Conservation (phyloP, 1,140 invertebrate species). For the Myzus persicae region DNA sequence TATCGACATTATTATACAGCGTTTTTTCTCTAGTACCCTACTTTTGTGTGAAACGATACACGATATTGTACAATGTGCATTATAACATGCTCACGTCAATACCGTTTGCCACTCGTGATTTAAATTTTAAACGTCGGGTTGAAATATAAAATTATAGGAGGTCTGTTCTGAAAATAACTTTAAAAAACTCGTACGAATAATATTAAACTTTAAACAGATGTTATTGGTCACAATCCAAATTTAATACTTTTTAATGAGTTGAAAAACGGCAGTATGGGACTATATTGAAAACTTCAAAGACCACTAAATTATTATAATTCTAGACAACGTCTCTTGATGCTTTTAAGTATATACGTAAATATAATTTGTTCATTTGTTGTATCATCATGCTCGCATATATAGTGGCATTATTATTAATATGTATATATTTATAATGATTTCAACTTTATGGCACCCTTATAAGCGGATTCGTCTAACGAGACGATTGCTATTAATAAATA, state of each 20-base stretch:
- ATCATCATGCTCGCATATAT: neutral
- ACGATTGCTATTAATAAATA: neutral
- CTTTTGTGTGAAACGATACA: neutral
- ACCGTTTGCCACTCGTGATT: neutral
- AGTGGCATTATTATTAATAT: neutral
- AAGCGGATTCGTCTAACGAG: neutral
- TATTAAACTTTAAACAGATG: constrained; percentile 48
- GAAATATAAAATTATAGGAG: neutral
- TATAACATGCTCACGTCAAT: neutral
- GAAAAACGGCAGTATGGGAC: neutral
- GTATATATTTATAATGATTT: neutral
- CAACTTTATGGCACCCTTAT: neutral
- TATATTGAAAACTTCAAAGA: constrained; percentile 47
- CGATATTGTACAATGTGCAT: no score
- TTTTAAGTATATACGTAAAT: constrained; percentile 3
- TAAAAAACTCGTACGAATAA: neutral
- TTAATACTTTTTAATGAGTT: constrained; percentile 40
- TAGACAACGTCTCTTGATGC: constrained; percentile 19
- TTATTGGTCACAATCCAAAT: constrained; percentile 57
- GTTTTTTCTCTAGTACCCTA: neutral
- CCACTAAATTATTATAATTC: neutral
- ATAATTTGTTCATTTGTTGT: neutral
- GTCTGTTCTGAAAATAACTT: constrained; percentile 25
- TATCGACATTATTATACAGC: neutral
- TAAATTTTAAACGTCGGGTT: neutral